Conservation (phyloP, 2,797 vertebrate genomes). For the Linurgus olivaceus region DNA sequence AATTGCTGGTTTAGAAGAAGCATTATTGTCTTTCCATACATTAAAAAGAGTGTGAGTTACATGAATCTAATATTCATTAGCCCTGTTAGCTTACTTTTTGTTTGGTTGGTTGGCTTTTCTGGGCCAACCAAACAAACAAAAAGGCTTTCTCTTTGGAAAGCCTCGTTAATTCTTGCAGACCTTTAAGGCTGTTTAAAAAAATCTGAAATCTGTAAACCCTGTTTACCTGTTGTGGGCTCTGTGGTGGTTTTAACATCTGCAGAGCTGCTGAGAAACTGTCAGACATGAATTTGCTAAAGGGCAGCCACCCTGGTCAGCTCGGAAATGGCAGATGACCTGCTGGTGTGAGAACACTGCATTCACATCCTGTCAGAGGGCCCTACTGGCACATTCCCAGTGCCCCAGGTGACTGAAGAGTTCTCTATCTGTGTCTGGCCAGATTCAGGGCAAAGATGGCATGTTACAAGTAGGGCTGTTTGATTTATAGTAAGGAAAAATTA, state of each 20-base stretch:
- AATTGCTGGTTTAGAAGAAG: background rate
- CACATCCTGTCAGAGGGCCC: accelerated
- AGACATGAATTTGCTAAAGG: background rate
- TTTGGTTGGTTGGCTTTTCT: background rate
- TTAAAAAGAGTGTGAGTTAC: background rate
- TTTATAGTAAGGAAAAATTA: background rate
- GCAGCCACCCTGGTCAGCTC: background rate
- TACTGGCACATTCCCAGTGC: background rate
- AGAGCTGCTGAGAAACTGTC: background rate
- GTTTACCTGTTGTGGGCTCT: background rate
- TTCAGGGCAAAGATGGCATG: background rate
- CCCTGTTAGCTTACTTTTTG: background rate
- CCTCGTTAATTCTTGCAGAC: background rate
- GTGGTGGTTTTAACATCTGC: background rate
- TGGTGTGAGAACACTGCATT: background rate
- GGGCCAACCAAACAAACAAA: too few relatives aligned
- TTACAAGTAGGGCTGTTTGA: background rate
- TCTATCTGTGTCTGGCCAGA: background rate
- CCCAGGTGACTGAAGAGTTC: background rate
- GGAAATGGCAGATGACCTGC: background rate
- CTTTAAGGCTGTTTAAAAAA: background rate
- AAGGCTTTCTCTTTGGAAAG: background rate
- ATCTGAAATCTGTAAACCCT: background rate
- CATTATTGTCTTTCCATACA: background rate
- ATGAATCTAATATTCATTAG: background rate